Evolutionary conservation across 2,113 vertebrate genomes (phyloP).

Genomic region (Oncorhynchus gorbuscha): DNA sequence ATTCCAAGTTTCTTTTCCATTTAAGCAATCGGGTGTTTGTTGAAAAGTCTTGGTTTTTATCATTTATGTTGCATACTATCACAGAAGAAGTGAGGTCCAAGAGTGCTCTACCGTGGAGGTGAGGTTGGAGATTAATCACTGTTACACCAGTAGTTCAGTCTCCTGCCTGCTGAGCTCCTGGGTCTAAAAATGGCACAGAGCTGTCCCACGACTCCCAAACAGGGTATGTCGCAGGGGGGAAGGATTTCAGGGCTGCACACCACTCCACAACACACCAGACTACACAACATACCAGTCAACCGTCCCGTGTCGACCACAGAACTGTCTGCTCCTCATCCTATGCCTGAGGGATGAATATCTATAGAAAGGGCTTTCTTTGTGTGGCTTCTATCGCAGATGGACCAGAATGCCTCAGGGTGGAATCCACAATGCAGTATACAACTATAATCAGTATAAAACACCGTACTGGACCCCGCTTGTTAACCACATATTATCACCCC

Average conservation of each 20-base stretch:
- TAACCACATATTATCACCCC: conserved; percentile 19
- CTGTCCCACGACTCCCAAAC: background rate
- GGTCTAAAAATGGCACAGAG: conserved; percentile 35
- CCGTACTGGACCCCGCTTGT: conserved; percentile 9
- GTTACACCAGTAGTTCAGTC: no score
- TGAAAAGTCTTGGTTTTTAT: background rate
- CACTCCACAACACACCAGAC: conserved; percentile 6
- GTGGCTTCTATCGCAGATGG: conserved; percentile 42
- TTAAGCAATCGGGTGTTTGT: no score
- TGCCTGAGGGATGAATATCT: conserved; percentile 59
- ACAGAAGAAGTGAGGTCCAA: background rate
- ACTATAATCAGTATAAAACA: conserved; percentile 4
- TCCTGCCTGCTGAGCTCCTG: conserved; percentile 16
- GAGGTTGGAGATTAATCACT: conserved; percentile 27
- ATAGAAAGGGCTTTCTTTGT: conserved; percentile 41
- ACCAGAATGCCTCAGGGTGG: conserved; percentile 34
- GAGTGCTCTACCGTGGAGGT: conserved; percentile 13
- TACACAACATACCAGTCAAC: background rate
- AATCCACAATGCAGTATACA: conserved; percentile 45
- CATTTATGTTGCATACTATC: background rate
- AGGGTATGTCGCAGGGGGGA: conserved; percentile 10
- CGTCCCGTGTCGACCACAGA: no score
- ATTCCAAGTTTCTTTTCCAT: no score
- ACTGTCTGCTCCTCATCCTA: conserved; percentile 15
- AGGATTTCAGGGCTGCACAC: conserved; percentile 41